These are phyloP conservation scores for Epiblema foenella DNA, from an alignment of 2,888 invertebrate genomes.

Conservation along the genomic window DNA sequence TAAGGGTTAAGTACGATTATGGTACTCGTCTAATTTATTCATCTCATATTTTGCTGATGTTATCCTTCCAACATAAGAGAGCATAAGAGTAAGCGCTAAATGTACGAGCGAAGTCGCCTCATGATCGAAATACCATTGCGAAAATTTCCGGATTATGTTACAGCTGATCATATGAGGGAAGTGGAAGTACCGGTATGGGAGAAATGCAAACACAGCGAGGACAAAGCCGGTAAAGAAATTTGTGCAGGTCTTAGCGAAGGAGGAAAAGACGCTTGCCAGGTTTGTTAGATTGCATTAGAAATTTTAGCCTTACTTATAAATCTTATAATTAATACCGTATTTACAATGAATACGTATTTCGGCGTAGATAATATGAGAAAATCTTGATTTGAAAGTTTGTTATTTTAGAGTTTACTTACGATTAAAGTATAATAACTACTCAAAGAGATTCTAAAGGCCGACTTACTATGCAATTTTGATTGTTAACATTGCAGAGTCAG, in stretches of 20 bases:
- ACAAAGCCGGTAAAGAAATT: slow-evolving; percentile 88
- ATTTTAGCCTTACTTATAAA: not conserved
- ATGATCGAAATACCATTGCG: not conserved
- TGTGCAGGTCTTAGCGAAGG: slow-evolving; percentile 91
- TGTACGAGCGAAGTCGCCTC: too few species aligned
- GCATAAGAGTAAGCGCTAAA: too few species aligned
- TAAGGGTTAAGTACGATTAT: too few species aligned
- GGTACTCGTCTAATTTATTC: too few species aligned
- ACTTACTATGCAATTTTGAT: too few species aligned
- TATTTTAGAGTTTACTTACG: not conserved
- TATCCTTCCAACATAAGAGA: too few species aligned
- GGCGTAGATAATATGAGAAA: not conserved
- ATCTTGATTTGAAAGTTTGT: too few species aligned
- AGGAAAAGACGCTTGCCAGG: slow-evolving; percentile 93
- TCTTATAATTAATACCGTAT: not conserved
- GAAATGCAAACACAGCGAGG: slow-evolving; percentile 87
- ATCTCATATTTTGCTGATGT: too few species aligned
- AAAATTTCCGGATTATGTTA: slow-evolving; percentile 47
- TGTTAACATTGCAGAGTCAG: too few species aligned
- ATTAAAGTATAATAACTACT: too few species aligned
- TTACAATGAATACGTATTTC: not conserved
- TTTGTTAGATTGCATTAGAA: slow-evolving; percentile 49
- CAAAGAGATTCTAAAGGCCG: too few species aligned
- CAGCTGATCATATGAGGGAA: slow-evolving; percentile 93
- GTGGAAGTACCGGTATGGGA: slow-evolving; percentile 90